Evolutionary conservation across 2,888 invertebrate genomes (phyloP).

Genomic region (Hydrotaea cyrtoneurina): DNA sequence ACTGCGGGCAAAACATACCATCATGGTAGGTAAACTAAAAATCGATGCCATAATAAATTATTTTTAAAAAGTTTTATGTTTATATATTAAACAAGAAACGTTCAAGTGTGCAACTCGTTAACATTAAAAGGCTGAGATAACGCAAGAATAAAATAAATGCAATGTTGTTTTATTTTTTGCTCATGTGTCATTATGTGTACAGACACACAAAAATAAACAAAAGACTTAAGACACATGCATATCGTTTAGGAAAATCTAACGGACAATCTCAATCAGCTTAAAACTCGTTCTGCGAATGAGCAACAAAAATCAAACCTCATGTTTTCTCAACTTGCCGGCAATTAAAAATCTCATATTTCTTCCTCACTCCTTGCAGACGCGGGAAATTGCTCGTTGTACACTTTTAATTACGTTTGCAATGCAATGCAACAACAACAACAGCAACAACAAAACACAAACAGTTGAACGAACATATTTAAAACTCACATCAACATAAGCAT

Average conservation of each 20-base stretch:
- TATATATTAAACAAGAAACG: not conserved
- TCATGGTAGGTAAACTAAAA: too few species aligned
- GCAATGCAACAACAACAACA: too few species aligned
- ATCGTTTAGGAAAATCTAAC: conserved; percentile 12
- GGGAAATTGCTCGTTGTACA: conserved; percentile 8
- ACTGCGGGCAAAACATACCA: too few species aligned
- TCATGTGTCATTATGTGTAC: not conserved
- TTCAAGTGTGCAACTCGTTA: not conserved
- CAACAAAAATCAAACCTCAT: conserved; percentile 8
- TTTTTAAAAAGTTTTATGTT: too few species aligned
- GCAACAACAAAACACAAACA: not conserved
- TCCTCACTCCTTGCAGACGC: not conserved
- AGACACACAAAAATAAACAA: not conserved
- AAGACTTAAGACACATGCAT: conserved; percentile 32
- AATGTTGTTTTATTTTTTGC: not conserved
- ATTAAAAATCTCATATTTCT: conserved; percentile 39
- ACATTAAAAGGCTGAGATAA: conserved; percentile 15
- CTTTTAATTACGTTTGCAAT: conserved; percentile 28
- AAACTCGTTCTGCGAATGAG: not conserved
- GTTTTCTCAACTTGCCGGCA: conserved; percentile 15
- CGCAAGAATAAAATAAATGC: not conserved
- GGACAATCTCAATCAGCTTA: not conserved
- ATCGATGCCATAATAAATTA: too few species aligned
- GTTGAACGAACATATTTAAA: conserved; percentile 39
- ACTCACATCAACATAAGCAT: conserved; percentile 47